Evolutionary conservation across 1,140 invertebrate species (phyloP).

Genomic region (Choristoneura fumiferana): DNA sequence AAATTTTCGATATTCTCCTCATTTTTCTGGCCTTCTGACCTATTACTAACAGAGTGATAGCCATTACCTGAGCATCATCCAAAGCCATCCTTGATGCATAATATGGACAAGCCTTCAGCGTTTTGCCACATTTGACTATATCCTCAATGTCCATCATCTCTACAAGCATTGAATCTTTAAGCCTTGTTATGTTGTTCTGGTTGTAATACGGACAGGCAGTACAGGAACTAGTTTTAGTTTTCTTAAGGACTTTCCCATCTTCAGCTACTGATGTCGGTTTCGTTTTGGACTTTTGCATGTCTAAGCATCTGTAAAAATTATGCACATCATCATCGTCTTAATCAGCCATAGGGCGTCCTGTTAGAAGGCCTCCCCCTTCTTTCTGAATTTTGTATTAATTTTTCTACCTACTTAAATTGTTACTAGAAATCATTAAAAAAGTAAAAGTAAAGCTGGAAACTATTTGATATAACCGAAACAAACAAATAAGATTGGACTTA

Average conservation of each 20-base stretch:
- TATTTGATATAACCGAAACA: too few species aligned
- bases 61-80: slow-evolving; percentile 85
- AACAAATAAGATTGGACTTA: too few species aligned
- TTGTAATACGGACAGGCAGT: slow-evolving; percentile 84
- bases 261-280: slow-evolving; percentile 79
- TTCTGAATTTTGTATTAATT: too few species aligned
- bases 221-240: slow-evolving; percentile 77
- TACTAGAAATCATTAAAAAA: too few species aligned
- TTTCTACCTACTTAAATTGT: too few species aligned
- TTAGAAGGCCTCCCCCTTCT: too few species aligned
- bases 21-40: too few species aligned
- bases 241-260: slow-evolving; percentile 82
- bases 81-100: slow-evolving; percentile 91
- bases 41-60: slow-evolving; percentile 19
- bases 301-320: slow-evolving; percentile 84
- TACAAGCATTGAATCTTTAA: slow-evolving; percentile 83
- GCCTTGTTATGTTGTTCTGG: slow-evolving; percentile 81
- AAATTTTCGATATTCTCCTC: too few species aligned
- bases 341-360: too few species aligned
- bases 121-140: slow-evolving; percentile 84
- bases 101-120: slow-evolving; percentile 92
- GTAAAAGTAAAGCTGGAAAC: too few species aligned
- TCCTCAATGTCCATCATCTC: slow-evolving; percentile 94
- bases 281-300: slow-evolving; percentile 88
- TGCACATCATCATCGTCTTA: too few species aligned